Conservation (phyloP, 2,888 invertebrate genomes). For the Neoitamus cyanurus region DNA sequence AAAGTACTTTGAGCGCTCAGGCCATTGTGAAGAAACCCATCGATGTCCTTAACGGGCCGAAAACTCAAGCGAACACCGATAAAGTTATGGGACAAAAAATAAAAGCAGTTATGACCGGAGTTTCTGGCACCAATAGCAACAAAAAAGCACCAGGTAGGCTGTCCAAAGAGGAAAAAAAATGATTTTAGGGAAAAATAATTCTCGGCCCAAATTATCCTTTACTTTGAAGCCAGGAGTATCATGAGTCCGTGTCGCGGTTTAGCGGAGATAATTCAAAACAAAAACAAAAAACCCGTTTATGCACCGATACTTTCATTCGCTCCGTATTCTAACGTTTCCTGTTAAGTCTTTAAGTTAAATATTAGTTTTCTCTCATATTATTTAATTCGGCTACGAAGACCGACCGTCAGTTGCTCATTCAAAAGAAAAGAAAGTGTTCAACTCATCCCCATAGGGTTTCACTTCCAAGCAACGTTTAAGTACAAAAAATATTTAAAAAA, state of each 20-base stretch:
- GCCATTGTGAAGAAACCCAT: not conserved
- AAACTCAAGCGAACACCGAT: not conserved
- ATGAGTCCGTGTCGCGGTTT: slow-evolving; percentile 67
- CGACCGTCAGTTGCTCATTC: not conserved
- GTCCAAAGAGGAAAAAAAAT: slow-evolving; percentile 97
- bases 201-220: slow-evolving; percentile 94
- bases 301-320: slow-evolving; percentile 7
- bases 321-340: slow-evolving; percentile 13
- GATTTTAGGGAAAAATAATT: slow-evolving; percentile 96
- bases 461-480: slow-evolving; percentile 3
- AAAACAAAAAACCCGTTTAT: not conserved
- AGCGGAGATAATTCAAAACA: not conserved
- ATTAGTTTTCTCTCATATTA: not conserved
- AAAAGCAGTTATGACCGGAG: not conserved
- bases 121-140: too few relatives aligned
- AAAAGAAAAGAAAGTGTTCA: not conserved
- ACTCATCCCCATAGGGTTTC: not conserved
- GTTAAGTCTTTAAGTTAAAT: not conserved
- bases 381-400: not conserved
- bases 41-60: not conserved
- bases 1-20: not conserved
- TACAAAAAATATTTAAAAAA: slow-evolving; percentile 4
- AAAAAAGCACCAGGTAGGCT: too few relatives aligned
- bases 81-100: not conserved
- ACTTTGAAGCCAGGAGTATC: slow-evolving; percentile 81